A percentile compares a stretch with the other conserved stretches of the same genome.
These are phyloP conservation scores for Thripadectes ignobilis DNA, from an alignment of 2,797 vertebrate species.

Conservation along the genomic window DNA sequence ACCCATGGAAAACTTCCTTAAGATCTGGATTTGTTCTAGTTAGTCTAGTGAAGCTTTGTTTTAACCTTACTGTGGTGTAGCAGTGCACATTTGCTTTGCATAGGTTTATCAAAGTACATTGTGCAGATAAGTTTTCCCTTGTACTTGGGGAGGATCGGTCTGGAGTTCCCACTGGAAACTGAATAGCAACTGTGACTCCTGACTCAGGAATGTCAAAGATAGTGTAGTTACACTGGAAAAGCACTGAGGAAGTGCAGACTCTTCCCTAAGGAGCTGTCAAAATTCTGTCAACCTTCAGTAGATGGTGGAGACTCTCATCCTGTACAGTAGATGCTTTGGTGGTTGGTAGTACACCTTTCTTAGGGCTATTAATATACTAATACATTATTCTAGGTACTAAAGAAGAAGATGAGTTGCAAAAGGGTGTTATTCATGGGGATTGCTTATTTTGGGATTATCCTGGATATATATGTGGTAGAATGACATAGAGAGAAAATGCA, in stretches of 20 bases:
- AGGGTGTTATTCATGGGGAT: not conserved
- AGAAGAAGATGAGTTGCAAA: not conserved
- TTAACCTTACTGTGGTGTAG: not conserved
- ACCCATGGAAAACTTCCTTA: not conserved
- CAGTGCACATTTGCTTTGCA: not conserved
- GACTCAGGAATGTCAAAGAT: not conserved
- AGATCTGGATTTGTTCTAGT: not conserved
- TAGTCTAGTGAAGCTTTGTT: not conserved
- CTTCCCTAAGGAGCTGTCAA: not conserved
- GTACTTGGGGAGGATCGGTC: not conserved
- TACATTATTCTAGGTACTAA: not conserved
- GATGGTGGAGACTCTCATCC: fast-evolving
- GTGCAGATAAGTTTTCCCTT: not conserved
- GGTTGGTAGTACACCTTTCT: not conserved
- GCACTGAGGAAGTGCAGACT: not conserved
- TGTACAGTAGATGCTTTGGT: not conserved
- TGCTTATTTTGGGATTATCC: not conserved
- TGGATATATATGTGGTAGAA: not conserved
- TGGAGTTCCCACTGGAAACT: not conserved
- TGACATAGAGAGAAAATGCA: not conserved
- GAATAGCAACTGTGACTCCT: not conserved
- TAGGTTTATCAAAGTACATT: not conserved
- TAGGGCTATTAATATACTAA: not conserved
- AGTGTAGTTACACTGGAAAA: not conserved
- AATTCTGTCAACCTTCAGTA: not conserved